phyloP scores from a whole-genome alignment of 2,113 vertebrate species.

The Campylomormyrus numenius region DNA sequence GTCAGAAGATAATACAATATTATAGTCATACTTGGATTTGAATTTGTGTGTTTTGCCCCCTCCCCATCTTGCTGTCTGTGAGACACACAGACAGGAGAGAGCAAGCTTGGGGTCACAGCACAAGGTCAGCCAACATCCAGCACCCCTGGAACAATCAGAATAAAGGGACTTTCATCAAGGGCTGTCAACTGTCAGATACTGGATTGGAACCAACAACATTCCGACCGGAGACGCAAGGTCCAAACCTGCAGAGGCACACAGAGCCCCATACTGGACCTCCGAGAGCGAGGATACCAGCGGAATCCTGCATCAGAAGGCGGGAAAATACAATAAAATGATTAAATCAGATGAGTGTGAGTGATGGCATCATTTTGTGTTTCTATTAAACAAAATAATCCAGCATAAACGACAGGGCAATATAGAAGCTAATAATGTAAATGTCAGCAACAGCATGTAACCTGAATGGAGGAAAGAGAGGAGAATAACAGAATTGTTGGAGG shows the following conservation, averaged over 20 bases:
- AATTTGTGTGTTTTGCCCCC: neutral
- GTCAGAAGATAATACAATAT: neutral
- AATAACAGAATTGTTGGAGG: neutral
- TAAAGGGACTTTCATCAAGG: neutral
- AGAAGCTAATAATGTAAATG: constrained; percentile 3
- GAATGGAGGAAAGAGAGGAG: neutral
- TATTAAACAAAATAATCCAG: neutral
- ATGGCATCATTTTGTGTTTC: neutral
- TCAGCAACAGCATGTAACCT: neutral
- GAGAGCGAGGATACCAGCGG: neutral
- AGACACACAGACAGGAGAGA: neutral
- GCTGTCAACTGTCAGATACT: neutral
- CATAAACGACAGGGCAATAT: neutral
- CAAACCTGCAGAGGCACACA: neutral
- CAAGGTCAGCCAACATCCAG: neutral
- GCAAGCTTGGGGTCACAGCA: neutral
- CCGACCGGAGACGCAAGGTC: neutral
- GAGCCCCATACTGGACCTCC: neutral
- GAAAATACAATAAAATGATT: neutral
- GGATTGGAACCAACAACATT: neutral
- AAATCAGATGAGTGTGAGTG: neutral
- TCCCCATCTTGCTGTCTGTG: neutral
- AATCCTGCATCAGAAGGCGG: neutral
- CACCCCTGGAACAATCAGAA: neutral
- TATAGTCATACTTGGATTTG: neutral